phyloP scores from a whole-genome alignment of 2,888 invertebrate genomes.

The Leptinotarsa haldemani region DNA sequence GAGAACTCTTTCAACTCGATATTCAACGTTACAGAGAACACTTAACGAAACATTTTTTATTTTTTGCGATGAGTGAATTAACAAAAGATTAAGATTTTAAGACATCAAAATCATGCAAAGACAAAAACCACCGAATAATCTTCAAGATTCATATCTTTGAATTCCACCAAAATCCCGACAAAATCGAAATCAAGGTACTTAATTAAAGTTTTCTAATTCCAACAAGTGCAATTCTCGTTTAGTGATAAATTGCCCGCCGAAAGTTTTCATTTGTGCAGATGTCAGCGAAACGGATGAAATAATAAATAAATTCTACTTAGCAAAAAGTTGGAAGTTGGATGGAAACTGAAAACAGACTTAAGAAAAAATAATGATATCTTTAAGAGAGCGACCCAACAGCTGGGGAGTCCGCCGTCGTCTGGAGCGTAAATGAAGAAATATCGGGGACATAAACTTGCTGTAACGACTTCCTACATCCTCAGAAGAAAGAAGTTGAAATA shows the following conservation, averaged over 20 bases:
- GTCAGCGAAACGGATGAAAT: conserved; percentile 41
- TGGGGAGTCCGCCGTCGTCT: conserved; percentile 45
- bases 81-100: too few species aligned
- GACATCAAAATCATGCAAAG: too few species aligned
- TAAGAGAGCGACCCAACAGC: conserved; percentile 50
- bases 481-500: conserved; percentile 61
- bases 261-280: conserved; percentile 44
- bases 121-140: too few species aligned
- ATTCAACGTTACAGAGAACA: too few species aligned
- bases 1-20: too few species aligned
- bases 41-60: too few species aligned
- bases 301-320: conserved; percentile 49
- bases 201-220: conserved; percentile 4
- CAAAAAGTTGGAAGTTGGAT: conserved; percentile 47
- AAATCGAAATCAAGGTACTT: background rate
- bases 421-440: conserved; percentile 65
- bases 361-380: conserved; percentile 54
- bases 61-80: too few species aligned
- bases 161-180: background rate
- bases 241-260: conserved; percentile 35
- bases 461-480: conserved; percentile 60
- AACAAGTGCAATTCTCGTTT: conserved; percentile 39
- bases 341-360: conserved; percentile 48
- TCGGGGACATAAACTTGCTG: conserved; percentile 65
- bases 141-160: too few species aligned